Evolutionary conservation across 2,797 vertebrate genomes (phyloP), one percentile per base, ranked within the genome.

Genomic region (Parauchenoglanis punctatus): DNA sequence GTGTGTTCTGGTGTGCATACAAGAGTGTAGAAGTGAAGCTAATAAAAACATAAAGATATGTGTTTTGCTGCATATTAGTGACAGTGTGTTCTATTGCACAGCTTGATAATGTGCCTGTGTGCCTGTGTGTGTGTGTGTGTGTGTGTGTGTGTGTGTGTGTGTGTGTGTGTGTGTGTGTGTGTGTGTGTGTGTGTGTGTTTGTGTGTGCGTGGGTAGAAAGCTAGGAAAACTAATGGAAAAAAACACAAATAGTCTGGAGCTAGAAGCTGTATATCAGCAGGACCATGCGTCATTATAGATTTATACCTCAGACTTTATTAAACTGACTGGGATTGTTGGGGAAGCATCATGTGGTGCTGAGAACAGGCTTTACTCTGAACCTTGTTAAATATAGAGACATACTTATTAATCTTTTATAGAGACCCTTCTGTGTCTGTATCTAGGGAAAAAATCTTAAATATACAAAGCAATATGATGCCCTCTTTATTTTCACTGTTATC

Each of bases 321-420:
- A 83, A 12, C 49, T n/a, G 70, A 70, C 35, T 73, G 78, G 88
- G 82, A 80, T 85, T 81, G 73, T 58, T 85, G 49, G 61, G 65
- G 44, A 72, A 75, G 84, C 89, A 89, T 85, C 86, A 81, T 86
- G 84, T 82, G 89, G 88, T 89, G 76, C 84, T 86, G 87, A 88
- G 90, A 93, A 63, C 87, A 85, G 90, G 91, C 93, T 91, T 92
- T 89, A 92, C 92, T 92, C 84, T 58, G 88, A 89, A 92, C 92
- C 92, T 92, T 93, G 93, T 93, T 90, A 94, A 94, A 94, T 93
- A 93, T 94, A 94, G 95, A 94, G 90, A 93, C 44, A 1, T 80
- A 80, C 86, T 93, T 95, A 95, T 96, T 91, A 95, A 95, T 95
- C 91, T 96, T 96, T 96, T 52, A 96, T 95, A 91, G 91, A 89